Percentiles rank a stretch among this genome's conserved stretches.
phyloP scores from a whole-genome alignment of 1,140 invertebrate species.

The Muscidifurax raptorellus region DNA sequence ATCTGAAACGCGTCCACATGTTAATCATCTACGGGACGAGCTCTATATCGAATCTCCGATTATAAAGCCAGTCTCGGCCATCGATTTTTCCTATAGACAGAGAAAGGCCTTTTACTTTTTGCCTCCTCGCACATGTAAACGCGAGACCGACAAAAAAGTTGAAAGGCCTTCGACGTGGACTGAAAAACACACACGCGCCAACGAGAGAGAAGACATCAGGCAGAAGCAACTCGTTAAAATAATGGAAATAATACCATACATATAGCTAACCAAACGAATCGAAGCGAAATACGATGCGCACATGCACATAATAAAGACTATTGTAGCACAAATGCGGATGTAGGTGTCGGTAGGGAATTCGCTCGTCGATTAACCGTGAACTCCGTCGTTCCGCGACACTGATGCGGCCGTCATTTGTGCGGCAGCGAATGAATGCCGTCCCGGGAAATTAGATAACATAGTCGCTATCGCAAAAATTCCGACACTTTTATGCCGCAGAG shows the following conservation, averaged over 20 bases:
- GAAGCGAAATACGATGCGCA: background rate
- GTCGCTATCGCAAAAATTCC: background rate
- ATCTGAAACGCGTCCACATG: too few relatives aligned
- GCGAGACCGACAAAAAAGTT: background rate
- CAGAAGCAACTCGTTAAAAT: background rate
- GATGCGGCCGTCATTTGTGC: background rate
- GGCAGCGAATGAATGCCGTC: conserved; percentile 5
- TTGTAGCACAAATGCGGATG: background rate
- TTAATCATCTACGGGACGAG: too few relatives aligned
- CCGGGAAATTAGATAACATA: conserved; percentile 14
- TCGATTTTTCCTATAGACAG: background rate
- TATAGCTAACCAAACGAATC: background rate
- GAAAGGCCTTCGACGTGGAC: background rate
- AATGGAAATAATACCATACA: background rate
- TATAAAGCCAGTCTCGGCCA: background rate
- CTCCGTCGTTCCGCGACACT: conserved; percentile 10
- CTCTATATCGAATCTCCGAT: background rate
- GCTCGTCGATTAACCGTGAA: conserved; percentile 34
- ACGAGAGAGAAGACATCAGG: too few relatives aligned
- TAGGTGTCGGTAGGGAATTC: background rate
- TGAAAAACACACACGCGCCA: background rate
- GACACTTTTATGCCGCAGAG: background rate
- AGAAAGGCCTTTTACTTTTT: background rate
- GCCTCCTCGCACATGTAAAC: background rate
- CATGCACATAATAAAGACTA: background rate